Percentiles rank a stretch among this genome's conserved stretches.
These are phyloP conservation scores for Gulo gulo DNA, from an alignment of 2,113 vertebrate genomes.

Conservation along the genomic window DNA sequence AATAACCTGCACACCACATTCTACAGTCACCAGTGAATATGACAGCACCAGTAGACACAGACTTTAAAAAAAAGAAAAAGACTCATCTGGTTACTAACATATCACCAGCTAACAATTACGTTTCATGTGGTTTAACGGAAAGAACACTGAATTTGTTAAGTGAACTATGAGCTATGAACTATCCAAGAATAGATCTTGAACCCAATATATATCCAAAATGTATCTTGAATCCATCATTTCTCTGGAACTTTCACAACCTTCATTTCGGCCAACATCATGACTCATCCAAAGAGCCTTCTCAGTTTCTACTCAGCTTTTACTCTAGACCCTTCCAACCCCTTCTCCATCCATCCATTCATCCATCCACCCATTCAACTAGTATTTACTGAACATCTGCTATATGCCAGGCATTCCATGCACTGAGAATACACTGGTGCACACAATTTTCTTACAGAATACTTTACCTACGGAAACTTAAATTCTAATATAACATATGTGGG, in stretches of 20 bases:
- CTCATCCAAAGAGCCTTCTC: background rate
- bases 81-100: background rate
- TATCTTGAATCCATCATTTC: background rate
- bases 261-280: background rate
- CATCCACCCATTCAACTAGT: background rate
- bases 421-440: background rate
- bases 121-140: background rate
- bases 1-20: background rate
- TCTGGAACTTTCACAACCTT: background rate
- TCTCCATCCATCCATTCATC: background rate
- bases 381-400: background rate
- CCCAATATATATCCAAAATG: background rate
- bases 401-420: background rate
- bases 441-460: background rate
- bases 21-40: background rate
- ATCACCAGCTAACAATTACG: background rate
- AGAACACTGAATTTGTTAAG: background rate
- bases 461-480: background rate
- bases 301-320: background rate
- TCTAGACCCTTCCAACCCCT: background rate
- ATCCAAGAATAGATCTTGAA: background rate
- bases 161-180: background rate
- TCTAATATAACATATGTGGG: background rate
- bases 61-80: background rate
- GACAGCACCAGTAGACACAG: background rate